phyloP scores from a whole-genome alignment of 2,113 vertebrate species.

The Hemiprocne comata region DNA sequence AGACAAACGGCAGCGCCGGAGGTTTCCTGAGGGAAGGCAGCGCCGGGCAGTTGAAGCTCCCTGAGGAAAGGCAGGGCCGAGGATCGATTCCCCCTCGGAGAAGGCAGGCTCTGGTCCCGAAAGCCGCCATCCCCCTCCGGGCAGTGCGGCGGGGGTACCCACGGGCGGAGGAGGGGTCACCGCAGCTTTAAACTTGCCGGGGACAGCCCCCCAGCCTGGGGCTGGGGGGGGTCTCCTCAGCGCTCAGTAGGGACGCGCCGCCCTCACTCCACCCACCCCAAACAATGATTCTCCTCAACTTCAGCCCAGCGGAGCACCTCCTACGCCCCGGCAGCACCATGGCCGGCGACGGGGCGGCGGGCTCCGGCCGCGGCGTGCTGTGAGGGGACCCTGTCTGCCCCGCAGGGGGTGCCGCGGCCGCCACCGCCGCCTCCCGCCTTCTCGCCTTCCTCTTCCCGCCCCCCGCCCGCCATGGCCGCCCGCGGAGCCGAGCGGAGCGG shows the following conservation, averaged over 20 bases:
- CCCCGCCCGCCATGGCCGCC: conserved; percentile 30
- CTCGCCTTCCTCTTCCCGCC: background rate
- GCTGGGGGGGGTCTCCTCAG: background rate
- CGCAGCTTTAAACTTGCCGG: background rate
- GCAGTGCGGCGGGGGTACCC: background rate
- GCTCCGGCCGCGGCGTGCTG: background rate
- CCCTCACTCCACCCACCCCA: background rate
- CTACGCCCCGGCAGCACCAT: background rate
- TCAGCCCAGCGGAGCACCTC: too few species aligned
- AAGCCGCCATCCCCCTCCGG: too few species aligned
- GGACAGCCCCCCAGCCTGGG: background rate
- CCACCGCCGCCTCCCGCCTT: background rate
- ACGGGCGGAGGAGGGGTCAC: conserved; percentile 1
- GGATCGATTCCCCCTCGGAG: too few species aligned
- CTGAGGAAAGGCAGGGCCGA: background rate
- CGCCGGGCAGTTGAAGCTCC: background rate
- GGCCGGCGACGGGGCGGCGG: background rate
- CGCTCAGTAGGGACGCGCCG: background rate
- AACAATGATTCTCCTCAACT: background rate
- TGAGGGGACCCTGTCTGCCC: background rate
- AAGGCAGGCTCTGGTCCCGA: background rate
- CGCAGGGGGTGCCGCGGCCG: background rate
- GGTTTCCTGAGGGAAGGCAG: background rate
- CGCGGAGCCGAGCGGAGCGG: background rate
- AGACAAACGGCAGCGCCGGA: background rate